Percentiles rank a stretch among this genome's conserved stretches.
These are phyloP conservation scores for Mycalesis mineus DNA, from an alignment of 2,888 invertebrate species.

Conservation along the genomic window DNA sequence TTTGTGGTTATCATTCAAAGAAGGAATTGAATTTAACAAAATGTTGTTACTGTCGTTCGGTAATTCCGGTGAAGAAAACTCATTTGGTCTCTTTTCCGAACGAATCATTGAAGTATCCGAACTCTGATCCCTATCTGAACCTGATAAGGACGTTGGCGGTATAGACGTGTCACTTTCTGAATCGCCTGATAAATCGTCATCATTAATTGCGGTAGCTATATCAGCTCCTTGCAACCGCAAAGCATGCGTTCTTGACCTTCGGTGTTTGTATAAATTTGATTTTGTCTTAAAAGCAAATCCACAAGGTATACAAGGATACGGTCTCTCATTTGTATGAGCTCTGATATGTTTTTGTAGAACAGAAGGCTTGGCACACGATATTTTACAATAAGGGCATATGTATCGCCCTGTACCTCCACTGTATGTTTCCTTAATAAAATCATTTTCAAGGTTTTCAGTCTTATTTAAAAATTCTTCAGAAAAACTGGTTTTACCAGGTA, in stretches of 20 bases:
- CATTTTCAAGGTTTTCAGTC: constrained; percentile 76
- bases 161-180: constrained; percentile 79
- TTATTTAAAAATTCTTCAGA: constrained; percentile 75
- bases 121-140: constrained; percentile 40
- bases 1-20: constrained; percentile 55
- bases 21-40: constrained; percentile 38
- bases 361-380: constrained; percentile 94
- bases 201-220: constrained; percentile 70
- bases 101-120: constrained; percentile 65
- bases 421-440: constrained; percentile 70
- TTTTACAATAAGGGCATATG: constrained; percentile 91
- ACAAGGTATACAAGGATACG: constrained; percentile 92
- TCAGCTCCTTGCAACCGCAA: constrained; percentile 81
- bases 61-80: constrained; percentile 65
- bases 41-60: constrained; percentile 48
- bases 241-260: constrained; percentile 85
- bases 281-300: constrained; percentile 96
- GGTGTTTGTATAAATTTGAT: constrained; percentile 94
- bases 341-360: constrained; percentile 96
- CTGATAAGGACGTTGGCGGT: constrained; percentile 61
- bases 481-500: constrained; percentile 76
- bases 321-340: constrained; percentile 95
- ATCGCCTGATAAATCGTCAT: constrained; percentile 77
- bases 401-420: constrained; percentile 81
- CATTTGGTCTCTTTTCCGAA: constrained; percentile 58